Conservation (phyloP, 2,113 vertebrate species). For the Micromys minutus region DNA sequence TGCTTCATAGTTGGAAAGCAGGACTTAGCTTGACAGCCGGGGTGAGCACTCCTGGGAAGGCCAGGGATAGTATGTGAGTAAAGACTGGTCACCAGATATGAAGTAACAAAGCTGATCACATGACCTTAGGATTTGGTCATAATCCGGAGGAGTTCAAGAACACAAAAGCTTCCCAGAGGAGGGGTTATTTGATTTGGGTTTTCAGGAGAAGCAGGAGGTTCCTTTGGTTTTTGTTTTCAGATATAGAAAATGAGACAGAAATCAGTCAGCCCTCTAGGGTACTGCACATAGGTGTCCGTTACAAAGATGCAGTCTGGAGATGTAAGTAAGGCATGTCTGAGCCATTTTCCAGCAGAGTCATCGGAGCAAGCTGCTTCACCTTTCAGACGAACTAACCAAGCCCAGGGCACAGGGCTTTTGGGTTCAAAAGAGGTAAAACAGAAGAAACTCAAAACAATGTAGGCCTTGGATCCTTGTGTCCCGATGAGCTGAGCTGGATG, state of each 20-base stretch:
- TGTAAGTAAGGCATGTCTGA: too few relatives aligned
- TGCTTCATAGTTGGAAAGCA: neutral
- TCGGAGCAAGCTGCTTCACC: neutral
- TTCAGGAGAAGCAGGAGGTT: neutral
- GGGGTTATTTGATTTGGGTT: neutral
- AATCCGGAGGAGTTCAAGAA: neutral
- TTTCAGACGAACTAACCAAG: neutral
- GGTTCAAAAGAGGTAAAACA: neutral
- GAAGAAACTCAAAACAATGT: neutral
- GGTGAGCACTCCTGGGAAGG: neutral
- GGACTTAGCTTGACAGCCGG: neutral
- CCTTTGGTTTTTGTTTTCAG: neutral
- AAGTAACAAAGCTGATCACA: neutral
- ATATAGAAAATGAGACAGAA: neutral
- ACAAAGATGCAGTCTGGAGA: neutral
- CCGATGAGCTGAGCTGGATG: neutral
- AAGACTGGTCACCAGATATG: neutral
- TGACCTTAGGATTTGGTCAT: rapidly evolving
- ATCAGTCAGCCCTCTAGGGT: neutral
- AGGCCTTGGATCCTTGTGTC: neutral
- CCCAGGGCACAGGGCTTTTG: neutral
- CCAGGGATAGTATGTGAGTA: neutral
- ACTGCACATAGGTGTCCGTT: neutral
- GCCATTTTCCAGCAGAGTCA: neutral
- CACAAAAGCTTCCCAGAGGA: neutral